A percentile compares a stretch with the other conserved stretches of the same genome.
Evolutionary conservation across 2,113 vertebrate genomes (phyloP).

Genomic region (Helogale parvula): DNA sequence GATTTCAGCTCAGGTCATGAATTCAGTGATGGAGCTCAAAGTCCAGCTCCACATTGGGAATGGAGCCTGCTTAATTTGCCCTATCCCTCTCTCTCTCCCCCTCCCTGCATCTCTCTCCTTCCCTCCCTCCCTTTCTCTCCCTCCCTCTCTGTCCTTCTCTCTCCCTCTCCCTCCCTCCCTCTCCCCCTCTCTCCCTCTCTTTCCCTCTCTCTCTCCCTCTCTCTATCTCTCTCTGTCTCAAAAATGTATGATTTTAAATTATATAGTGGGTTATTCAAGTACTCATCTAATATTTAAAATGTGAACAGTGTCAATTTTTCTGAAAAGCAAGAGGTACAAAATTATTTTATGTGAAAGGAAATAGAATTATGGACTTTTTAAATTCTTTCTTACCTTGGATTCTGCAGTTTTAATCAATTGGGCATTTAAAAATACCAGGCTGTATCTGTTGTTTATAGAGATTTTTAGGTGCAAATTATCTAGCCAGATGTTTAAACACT

Average conservation of each 20-base stretch:
- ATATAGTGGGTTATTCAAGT: slow-evolving; percentile 59
- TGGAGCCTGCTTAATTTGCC: too few relatives aligned
- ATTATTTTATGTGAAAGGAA: slow-evolving; percentile 69
- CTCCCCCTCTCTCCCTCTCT: too few relatives aligned
- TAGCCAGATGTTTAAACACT: slow-evolving; percentile 83
- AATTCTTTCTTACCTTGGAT: slow-evolving; percentile 26
- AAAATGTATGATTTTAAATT: slow-evolving; percentile 71
- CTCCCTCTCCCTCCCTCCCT: too few relatives aligned
- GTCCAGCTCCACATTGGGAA: too few relatives aligned
- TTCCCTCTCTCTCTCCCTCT: too few relatives aligned
- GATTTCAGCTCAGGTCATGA: too few relatives aligned
- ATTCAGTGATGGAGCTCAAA: too few relatives aligned
- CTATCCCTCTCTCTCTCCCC: too few relatives aligned
- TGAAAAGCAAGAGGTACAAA: slow-evolving; percentile 55
- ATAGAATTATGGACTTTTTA: slow-evolving; percentile 55
- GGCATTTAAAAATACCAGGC: slow-evolving; percentile 54
- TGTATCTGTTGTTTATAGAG: slow-evolving; percentile 80
- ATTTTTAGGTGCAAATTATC: slow-evolving; percentile 82
- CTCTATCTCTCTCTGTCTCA: too few relatives aligned
- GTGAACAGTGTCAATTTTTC: slow-evolving; percentile 67
- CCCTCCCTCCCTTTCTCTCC: too few relatives aligned
- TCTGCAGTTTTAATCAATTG: slow-evolving; percentile 67
- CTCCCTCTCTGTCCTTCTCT: too few relatives aligned
- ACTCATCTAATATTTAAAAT: slow-evolving; percentile 72
- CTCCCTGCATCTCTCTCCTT: too few relatives aligned